Conservation (phyloP, 2,113 vertebrate genomes). For the Stegastes partitus region DNA sequence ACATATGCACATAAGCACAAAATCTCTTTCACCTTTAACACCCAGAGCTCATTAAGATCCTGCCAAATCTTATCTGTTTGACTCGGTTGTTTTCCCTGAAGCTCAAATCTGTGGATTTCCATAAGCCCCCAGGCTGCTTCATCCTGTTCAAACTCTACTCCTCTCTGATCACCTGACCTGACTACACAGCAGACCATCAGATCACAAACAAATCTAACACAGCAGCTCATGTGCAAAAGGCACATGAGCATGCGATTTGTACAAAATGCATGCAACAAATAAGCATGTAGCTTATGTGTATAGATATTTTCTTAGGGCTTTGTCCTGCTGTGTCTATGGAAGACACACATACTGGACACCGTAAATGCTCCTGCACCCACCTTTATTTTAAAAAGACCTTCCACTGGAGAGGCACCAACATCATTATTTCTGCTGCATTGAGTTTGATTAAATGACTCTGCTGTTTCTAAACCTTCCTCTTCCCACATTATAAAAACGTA, state of each 20-base stretch:
- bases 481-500: slow-evolving; percentile 66
- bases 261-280: slow-evolving; percentile 1
- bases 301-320: background rate
- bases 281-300: background rate
- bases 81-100: slow-evolving; percentile 19
- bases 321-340: background rate
- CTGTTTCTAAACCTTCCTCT: slow-evolving; percentile 35
- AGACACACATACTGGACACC: background rate
- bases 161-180: slow-evolving; percentile 57
- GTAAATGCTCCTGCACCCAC: background rate
- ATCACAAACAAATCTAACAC: slow-evolving; percentile 21
- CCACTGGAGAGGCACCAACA: slow-evolving; percentile 8
- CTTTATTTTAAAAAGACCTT: slow-evolving; percentile 26
- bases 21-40: slow-evolving; percentile 18
- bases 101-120: slow-evolving; percentile 56
- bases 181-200: slow-evolving; percentile 36
- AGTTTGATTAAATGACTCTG: slow-evolving; percentile 64
- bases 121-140: slow-evolving; percentile 39
- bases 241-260: slow-evolving; percentile 9
- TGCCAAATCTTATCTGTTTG: slow-evolving; percentile 50
- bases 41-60: slow-evolving; percentile 57
- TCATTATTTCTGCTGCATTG: slow-evolving; percentile 60
- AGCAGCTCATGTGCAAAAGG: background rate
- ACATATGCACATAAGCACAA: slow-evolving; percentile 21
- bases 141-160: slow-evolving; percentile 50